Evolutionary conservation across 1,140 invertebrate species (phyloP).

Genomic region (Procambarus clarkii): DNA sequence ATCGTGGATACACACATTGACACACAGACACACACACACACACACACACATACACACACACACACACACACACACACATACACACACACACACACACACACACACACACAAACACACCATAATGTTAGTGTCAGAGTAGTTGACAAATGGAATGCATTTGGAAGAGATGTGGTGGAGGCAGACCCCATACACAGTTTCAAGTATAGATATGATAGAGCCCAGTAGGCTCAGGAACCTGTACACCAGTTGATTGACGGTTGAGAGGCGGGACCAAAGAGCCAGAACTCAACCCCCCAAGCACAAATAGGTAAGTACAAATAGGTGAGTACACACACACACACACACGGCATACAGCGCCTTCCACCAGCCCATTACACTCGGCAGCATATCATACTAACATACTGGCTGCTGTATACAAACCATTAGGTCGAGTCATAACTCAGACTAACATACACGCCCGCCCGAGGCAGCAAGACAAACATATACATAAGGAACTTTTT

Average conservation of each 20-base stretch:
- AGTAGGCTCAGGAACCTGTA: too few species aligned
- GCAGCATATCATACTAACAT: constrained; percentile 58
- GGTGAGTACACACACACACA: neutral
- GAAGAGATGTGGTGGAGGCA: too few species aligned
- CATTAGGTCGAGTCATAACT: constrained; percentile 55
- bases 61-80: constrained; percentile 41
- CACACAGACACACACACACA: neutral
- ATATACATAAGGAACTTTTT: constrained; percentile 56
- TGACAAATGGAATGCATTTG: too few species aligned
- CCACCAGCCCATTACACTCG: constrained; percentile 47
- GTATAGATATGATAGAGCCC: too few species aligned
- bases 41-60: constrained; percentile 35
- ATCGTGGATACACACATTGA: neutral
- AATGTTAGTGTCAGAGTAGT: too few species aligned
- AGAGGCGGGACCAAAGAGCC: too few species aligned
- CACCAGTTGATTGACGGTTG: too few species aligned
- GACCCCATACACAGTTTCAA: too few species aligned
- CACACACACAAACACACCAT: neutral
- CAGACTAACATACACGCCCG: constrained; percentile 51
- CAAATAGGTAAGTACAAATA: too few species aligned
- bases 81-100: constrained; percentile 6
- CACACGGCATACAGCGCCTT: constrained; percentile 7
- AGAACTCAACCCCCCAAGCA: too few species aligned
- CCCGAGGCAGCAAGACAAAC: constrained; percentile 59
- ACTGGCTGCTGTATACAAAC: constrained; percentile 63